Base-by-base conservation (phyloP, 2,113 vertebrate species). In the Scatophagus argus region DNA sequence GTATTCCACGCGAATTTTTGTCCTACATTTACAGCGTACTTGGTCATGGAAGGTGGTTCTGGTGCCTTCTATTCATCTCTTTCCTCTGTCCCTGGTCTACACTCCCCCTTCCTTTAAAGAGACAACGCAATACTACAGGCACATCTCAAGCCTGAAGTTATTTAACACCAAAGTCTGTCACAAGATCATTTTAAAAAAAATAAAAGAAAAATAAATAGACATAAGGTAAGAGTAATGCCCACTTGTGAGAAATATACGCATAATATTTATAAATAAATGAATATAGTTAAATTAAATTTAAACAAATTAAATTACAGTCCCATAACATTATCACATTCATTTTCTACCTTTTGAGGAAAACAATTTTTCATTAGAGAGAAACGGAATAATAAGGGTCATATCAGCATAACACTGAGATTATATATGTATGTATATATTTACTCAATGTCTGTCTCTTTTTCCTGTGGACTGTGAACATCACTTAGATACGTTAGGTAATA, bases 41-140 rank as follows among this genome's bases (percentile, higher is more conserved):
- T 87, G 91, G 87, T 89, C 91, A 91, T 91, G 89, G 91, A 92
- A 89, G 91, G 89, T 88, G 93, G 83, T 93, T 94, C 92, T 94
- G 88, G 90, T 94, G 88, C 90, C 88, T 94, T 92, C 92, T 90
- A 93, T 92, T 94, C 91, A 93, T 93, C 91, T 89, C 91, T 88
- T 84, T 83, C 81, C 87, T 93, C 90, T 77, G 88, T 90, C 81
- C 88, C 81, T 86, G 81, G 85, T 79, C 82, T 79, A 91, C 91
- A 92, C 91, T 91, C 93, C 93, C 91, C 91, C 90, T 93, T 92
- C 85, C 90, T 92, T 93, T 94, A 94, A 94, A 94, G 93, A 92
- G 91, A 94, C 92, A 93, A 80, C 29, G 84, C 90, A 84, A 71
- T 81, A 87, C 84, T 93, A 89, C 86, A 75, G 70, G 49, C 83